Conservation (phyloP, 2,888 invertebrate genomes). For the Zhuqinia jingwanae region DNA sequence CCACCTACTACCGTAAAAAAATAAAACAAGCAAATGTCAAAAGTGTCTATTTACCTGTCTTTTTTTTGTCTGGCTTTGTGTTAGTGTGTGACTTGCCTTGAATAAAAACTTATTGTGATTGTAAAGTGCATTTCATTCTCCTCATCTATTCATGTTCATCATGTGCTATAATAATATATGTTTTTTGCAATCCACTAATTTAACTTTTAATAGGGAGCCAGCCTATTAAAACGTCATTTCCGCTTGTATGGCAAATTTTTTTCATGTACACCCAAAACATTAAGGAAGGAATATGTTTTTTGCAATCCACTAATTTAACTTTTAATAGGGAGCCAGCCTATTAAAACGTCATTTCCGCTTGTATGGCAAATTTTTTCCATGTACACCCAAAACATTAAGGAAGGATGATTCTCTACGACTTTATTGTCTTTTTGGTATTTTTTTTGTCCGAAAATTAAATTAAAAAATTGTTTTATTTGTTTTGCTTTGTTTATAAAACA, state of each 20-base stretch:
- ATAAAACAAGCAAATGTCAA: no score
- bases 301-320: not conserved
- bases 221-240: conserved; percentile 25
- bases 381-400: no score
- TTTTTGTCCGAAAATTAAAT: conserved; percentile 8
- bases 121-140: no score
- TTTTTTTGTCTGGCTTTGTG: no score
- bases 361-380: conserved; percentile 11
- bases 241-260: not conserved
- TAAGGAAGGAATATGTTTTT: not conserved
- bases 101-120: no score
- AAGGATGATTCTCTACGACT: no score
- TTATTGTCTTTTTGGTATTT: no score
- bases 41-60: no score
- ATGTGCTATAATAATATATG: not conserved
- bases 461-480: conserved; percentile 6
- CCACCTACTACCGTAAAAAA: no score
- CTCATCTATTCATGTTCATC: not conserved
- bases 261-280: not conserved
- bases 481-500: conserved; percentile 14
- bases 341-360: conserved; percentile 20
- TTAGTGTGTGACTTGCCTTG: no score
- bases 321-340: not conserved
- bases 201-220: not conserved
- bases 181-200: not conserved